Conservation (phyloP, 2,113 vertebrate genomes). For the Pseudois nayaur region DNA sequence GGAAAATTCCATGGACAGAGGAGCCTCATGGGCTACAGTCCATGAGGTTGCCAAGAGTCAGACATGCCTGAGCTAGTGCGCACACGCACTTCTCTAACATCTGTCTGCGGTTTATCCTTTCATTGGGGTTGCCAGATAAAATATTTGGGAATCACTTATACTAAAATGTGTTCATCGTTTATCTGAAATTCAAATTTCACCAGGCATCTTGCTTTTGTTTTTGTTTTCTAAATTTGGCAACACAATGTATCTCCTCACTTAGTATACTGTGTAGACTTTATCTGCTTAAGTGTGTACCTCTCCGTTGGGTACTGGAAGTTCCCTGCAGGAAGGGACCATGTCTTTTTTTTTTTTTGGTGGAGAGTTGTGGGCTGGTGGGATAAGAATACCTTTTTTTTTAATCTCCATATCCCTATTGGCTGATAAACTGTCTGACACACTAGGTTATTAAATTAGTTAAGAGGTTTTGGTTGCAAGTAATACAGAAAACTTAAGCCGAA, state of each 20-base stretch:
- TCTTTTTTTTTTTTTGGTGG: not conserved
- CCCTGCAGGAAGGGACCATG: not conserved
- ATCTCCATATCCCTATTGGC: not conserved
- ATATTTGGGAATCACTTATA: not conserved
- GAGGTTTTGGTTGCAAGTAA: not conserved
- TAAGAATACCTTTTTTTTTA: not conserved
- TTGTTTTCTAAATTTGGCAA: not conserved
- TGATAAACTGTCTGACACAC: not conserved
- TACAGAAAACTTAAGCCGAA: not conserved
- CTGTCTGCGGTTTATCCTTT: not conserved
- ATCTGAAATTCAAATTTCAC: not conserved
- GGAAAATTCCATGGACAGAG: not conserved
- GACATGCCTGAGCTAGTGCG: not conserved
- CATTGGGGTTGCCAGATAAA: not conserved
- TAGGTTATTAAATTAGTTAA: not conserved
- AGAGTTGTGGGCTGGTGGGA: not conserved
- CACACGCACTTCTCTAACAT: not conserved
- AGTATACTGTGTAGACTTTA: not conserved
- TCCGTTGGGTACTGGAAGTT: not conserved
- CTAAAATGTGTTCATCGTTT: not conserved
- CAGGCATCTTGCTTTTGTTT: not conserved
- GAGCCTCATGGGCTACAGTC: not conserved
- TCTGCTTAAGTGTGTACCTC: not conserved
- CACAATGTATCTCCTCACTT: not conserved
- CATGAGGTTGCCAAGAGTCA: not conserved